phyloP scores from a whole-genome alignment of 1,140 invertebrate genomes.

The Ladona fulva region DNA sequence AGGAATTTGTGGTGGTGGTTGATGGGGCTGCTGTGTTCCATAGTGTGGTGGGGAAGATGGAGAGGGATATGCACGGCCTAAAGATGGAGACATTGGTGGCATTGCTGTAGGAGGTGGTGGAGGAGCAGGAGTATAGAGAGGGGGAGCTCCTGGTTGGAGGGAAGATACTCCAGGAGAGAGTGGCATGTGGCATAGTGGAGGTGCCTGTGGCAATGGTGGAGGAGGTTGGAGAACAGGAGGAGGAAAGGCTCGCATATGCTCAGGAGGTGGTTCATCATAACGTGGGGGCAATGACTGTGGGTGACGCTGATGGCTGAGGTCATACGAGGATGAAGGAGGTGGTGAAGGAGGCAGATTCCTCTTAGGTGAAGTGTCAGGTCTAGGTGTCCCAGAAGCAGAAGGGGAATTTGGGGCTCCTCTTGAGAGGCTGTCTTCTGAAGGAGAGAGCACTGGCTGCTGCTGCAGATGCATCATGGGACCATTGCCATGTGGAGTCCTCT shows the following conservation, averaged over 20 bases:
- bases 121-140: neutral
- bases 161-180: neutral
- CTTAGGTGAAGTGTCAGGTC: neutral
- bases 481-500: neutral
- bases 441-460: neutral
- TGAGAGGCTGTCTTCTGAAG: neutral
- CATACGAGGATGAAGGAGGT: neutral
- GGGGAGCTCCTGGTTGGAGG: neutral
- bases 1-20: too few species aligned
- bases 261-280: neutral
- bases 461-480: neutral
- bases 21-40: too few species aligned
- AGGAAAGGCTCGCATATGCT: neutral
- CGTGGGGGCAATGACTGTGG: neutral
- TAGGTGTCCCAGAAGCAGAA: neutral
- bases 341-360: neutral
- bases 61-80: too few species aligned
- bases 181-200: neutral
- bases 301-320: neutral
- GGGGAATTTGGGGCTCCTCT: neutral
- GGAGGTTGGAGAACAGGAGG: neutral
- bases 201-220: neutral
- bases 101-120: neutral
- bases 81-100: neutral
- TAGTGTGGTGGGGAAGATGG: too few species aligned